Percentiles rank a stretch among this genome's conserved stretches.
Evolutionary conservation across 2,797 vertebrate species (phyloP).

Genomic region (Mormyrus proboscirostris): DNA sequence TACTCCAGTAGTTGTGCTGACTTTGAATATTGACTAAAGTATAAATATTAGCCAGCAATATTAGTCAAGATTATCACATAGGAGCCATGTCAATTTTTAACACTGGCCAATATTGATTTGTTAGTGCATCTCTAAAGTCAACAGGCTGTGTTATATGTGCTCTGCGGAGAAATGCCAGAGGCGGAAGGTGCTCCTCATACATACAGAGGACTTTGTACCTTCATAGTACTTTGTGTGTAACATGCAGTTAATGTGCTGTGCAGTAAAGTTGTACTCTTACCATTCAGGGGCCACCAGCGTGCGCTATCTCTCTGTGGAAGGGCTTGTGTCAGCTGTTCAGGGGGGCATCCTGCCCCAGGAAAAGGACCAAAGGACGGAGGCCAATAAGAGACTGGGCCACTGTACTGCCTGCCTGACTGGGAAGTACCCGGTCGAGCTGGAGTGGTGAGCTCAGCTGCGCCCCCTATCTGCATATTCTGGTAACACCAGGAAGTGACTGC

Average conservation of each 20-base stretch:
- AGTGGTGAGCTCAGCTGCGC: conserved; percentile 67
- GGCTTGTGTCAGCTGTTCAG: conserved; percentile 84
- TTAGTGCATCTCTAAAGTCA: neutral
- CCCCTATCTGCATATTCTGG: neutral
- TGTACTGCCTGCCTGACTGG: conserved; percentile 94
- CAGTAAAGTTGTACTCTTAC: neutral
- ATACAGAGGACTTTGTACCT: neutral
- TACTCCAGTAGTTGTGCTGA: neutral
- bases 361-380: conserved; percentile 58
- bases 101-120: neutral
- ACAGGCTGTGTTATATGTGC: neutral
- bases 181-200: neutral
- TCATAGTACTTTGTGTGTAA: neutral
- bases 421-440: conserved; percentile 87
- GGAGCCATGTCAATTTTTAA: neutral
- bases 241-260: neutral
- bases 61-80: neutral
- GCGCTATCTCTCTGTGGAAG: conserved; percentile 87
- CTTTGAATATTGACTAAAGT: neutral
- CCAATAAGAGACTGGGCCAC: conserved; percentile 64
- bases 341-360: conserved; percentile 62
- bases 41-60: neutral
- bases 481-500: neutral
- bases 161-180: neutral
- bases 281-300: conserved; percentile 85